Conservation (phyloP, 2,888 invertebrate genomes). For the Neuroscelio doddi region DNA sequence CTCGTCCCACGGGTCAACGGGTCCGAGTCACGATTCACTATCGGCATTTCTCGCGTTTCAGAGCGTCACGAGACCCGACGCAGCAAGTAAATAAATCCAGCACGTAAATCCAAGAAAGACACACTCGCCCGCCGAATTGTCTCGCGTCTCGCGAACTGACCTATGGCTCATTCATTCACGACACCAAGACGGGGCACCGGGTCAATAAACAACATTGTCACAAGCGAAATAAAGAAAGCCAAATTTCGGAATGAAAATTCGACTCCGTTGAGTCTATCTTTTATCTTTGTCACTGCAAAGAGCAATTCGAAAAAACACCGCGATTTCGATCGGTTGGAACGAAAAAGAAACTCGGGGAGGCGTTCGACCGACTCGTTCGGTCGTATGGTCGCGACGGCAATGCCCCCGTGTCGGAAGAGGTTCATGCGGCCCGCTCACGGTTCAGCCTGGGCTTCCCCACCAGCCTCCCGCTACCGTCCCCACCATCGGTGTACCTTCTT, state of each 20-base stretch:
- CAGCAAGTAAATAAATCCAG: constrained; percentile 8
- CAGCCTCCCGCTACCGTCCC: constrained; percentile 35
- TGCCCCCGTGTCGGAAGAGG: constrained; percentile 62
- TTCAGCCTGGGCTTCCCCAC: constrained; percentile 57
- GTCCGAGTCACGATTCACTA: constrained; percentile 30
- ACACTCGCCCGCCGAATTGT: constrained; percentile 19
- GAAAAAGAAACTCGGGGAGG: background rate
- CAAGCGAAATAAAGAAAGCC: no score
- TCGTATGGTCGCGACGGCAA: constrained; percentile 66
- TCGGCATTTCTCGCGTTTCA: constrained; percentile 22
- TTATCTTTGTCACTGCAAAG: no score
- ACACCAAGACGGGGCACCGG: background rate
- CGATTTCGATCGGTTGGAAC: constrained; percentile 1
- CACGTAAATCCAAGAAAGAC: constrained; percentile 7
- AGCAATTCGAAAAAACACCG: background rate
- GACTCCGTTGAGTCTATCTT: no score
- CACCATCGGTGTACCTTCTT: constrained; percentile 43
- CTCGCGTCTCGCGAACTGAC: constrained; percentile 52
- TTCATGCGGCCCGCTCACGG: constrained; percentile 61
- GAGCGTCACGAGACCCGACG: constrained; percentile 18
- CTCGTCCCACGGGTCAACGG: constrained; percentile 33
- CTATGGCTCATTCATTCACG: constrained; percentile 44
- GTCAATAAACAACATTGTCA: no score
- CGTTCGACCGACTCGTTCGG: constrained; percentile 49
- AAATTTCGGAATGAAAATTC: no score